phyloP scores from a whole-genome alignment of 2,113 vertebrate species.

The Sardina pilchardus region DNA sequence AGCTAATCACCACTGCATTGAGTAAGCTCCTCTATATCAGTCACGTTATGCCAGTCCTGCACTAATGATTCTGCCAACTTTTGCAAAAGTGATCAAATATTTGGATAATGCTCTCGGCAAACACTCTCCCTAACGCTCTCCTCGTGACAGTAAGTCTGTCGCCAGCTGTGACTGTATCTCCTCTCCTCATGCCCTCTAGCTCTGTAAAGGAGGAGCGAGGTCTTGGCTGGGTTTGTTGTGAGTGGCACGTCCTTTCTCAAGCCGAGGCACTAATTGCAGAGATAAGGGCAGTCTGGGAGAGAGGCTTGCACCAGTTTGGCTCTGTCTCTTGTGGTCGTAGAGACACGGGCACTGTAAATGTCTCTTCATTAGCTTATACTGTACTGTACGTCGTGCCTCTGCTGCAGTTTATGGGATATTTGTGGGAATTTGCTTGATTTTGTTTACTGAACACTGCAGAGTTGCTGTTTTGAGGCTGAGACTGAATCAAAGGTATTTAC shows the following conservation, averaged over 20 bases:
- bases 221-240: background rate
- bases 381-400: background rate
- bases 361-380: background rate
- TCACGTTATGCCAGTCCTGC: background rate
- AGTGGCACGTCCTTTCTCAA: background rate
- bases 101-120: background rate
- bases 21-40: background rate
- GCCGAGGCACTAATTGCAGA: constrained; percentile 55
- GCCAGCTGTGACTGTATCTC: too few species aligned
- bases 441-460: background rate
- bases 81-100: background rate
- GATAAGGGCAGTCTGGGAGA: constrained; percentile 47
- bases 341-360: background rate
- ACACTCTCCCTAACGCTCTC: background rate
- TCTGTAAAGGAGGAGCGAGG: background rate
- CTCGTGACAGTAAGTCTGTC: too few species aligned
- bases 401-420: background rate
- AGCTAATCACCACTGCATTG: background rate
- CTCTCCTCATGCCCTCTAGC: background rate
- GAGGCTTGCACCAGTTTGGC: constrained; percentile 33
- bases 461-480: background rate
- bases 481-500: background rate
- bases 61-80: background rate
- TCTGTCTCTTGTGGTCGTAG: background rate
- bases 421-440: background rate